Evolutionary conservation across 2,113 vertebrate species (phyloP), one percentile per base, ranked within the genome.

Genomic region (Pangasianodon hypophthalmus): DNA sequence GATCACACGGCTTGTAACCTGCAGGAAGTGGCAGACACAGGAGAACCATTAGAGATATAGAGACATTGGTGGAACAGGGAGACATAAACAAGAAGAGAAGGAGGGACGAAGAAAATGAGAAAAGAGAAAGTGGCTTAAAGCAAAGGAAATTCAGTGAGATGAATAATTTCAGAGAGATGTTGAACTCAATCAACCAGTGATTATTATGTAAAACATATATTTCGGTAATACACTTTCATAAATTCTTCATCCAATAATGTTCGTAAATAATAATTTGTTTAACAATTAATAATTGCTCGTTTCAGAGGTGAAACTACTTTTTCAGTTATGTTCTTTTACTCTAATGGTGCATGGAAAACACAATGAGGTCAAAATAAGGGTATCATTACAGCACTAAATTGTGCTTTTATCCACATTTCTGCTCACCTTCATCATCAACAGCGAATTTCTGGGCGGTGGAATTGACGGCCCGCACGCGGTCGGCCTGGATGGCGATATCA

Each of bases 1-100:
- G 98, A 93, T 99, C 98, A 8, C 98, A 99, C 0, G 98, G 98
- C 89, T 98, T 98, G 94, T 99, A 99, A 91, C 97, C 98, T 99
- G 93, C 79, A 90, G 6, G 50, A 50, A 26, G 16, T 11, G 37
- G n/a, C 41, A 82, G 77, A 41, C 7, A 32, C 19, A 58, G 44
- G n/a, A 41, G 14, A 48, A 67, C 29, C 24, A 4, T 64, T 21
- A 56, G 46, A 19, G 56, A 67, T 52, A 6, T 0, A 24, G 37
- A 73, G 14, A 62, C 24, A 80, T 0, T 32, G 86, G 11, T n/a
- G 92, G 11, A 54, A 79, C 62, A 52, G 29, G 44, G 29, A 48
- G 44, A 71, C 14, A 2, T 19, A 77, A 77, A 73, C 19, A 44
- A 4, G 2, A 41, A 29, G 46, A 29, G 9, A 48, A 79, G 4